Evolutionary conservation across 2,888 invertebrate genomes (phyloP).

Genomic region (Papilio elwesi): DNA sequence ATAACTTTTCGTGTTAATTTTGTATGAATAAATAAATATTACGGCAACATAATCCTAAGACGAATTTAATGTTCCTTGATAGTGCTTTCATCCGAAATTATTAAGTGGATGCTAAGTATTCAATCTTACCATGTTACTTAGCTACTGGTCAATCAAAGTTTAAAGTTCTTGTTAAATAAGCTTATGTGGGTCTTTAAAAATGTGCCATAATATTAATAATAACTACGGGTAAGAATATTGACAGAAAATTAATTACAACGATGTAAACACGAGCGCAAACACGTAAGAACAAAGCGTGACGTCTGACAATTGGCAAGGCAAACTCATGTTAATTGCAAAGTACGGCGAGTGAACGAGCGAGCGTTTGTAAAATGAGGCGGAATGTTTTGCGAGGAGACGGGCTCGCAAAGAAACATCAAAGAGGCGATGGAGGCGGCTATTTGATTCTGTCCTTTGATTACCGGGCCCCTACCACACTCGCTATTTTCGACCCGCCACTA

Average conservation of each 20-base stretch:
- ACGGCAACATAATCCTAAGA: too few species aligned
- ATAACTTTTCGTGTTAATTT: too few species aligned
- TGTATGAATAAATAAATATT: too few species aligned
- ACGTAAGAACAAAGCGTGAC: slow-evolving; percentile 11
- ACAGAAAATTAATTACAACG: not conserved
- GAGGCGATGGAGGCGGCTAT: slow-evolving; percentile 62
- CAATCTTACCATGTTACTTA: too few species aligned
- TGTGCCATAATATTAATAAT: too few species aligned
- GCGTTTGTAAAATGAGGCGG: slow-evolving; percentile 35
- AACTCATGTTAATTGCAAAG: slow-evolving; percentile 36
- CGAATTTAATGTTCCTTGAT: too few species aligned
- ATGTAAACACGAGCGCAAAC: slow-evolving; percentile 1
- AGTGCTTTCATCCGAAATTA: too few species aligned
- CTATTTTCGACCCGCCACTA: slow-evolving; percentile 60
- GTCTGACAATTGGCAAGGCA: slow-evolving; percentile 29
- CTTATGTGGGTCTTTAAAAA: too few species aligned
- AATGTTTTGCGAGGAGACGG: slow-evolving; percentile 58
- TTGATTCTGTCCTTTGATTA: slow-evolving; percentile 78
- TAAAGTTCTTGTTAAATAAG: too few species aligned
- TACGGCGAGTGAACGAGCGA: not conserved
- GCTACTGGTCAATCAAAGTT: too few species aligned
- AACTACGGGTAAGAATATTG: not conserved
- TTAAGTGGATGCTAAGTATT: too few species aligned
- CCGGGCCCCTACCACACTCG: slow-evolving; percentile 59
- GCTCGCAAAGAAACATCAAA: slow-evolving; percentile 72